Conservation (phyloP, 2,797 vertebrate genomes). For the Lacerta viridis region DNA sequence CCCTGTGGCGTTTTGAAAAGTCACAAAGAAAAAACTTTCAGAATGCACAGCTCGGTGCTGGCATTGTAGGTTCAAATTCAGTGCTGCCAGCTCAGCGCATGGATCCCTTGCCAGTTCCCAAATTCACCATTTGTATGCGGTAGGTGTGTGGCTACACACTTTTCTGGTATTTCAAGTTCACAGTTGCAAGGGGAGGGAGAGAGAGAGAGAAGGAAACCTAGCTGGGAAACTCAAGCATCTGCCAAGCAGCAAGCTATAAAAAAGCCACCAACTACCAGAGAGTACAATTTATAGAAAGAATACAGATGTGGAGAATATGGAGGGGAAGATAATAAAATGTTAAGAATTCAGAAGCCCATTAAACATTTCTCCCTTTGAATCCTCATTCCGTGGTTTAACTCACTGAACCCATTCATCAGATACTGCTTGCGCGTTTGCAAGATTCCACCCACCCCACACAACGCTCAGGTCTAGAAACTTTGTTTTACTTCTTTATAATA, state of each 20-base stretch:
- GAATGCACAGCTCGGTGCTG: neutral
- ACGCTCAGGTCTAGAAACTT: neutral
- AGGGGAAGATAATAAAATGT: neutral
- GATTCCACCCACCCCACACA: neutral
- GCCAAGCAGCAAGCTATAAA: rapidly evolving
- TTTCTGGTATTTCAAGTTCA: constrained; percentile 77
- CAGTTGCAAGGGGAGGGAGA: rapidly evolving
- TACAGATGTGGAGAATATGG: neutral
- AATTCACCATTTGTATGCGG: neutral
- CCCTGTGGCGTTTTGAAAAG: neutral
- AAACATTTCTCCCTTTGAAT: neutral
- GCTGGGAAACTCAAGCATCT: constrained; percentile 23
- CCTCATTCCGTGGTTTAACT: neutral
- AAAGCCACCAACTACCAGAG: neutral
- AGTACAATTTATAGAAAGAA: neutral
- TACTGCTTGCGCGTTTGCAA: neutral
- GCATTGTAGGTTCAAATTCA: neutral
- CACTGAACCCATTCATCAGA: neutral
- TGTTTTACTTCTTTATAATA: neutral
- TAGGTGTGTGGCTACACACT: constrained; percentile 47
- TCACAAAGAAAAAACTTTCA: neutral
- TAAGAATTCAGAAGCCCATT: constrained; percentile 1
- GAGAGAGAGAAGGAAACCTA: neutral
- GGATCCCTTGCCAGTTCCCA: neutral
- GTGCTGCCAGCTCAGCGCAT: neutral